phyloP scores from a whole-genome alignment of 2,113 vertebrate species.

The Chaetodon auriga region DNA sequence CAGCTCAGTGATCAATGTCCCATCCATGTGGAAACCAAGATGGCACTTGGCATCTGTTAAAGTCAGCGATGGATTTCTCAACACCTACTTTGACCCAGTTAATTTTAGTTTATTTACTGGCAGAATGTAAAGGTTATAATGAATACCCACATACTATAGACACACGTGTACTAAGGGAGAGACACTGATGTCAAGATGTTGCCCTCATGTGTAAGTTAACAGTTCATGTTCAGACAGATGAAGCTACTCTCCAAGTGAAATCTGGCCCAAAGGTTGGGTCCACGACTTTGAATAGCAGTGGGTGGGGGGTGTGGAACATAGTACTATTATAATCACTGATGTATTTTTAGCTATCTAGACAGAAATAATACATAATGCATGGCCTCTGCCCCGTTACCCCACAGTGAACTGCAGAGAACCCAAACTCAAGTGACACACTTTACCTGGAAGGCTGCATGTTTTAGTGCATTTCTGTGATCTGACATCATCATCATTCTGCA shows the following conservation, averaged over 20 bases:
- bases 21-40: constrained; percentile 57
- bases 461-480: neutral
- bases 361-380: neutral
- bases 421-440: neutral
- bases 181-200: neutral
- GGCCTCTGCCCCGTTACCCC: too few species aligned
- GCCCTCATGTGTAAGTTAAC: too few species aligned
- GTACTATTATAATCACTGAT: too few species aligned
- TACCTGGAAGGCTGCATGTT: neutral
- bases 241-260: neutral
- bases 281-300: neutral
- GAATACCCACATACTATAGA: too few species aligned
- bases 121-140: neutral
- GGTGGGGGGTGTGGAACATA: too few species aligned
- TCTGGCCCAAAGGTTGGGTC: neutral
- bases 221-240: neutral
- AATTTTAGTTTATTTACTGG: neutral
- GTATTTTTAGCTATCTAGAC: too few species aligned
- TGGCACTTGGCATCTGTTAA: constrained; percentile 45
- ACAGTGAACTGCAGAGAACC: neutral
- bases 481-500: neutral
- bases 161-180: neutral
- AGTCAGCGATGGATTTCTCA: constrained; percentile 2
- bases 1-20: constrained; percentile 36
- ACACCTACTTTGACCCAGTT: neutral